Percentiles rank a stretch among this genome's conserved stretches.
Conservation (phyloP, 2,797 vertebrate species). For the Arrhamphus sclerolepis region DNA sequence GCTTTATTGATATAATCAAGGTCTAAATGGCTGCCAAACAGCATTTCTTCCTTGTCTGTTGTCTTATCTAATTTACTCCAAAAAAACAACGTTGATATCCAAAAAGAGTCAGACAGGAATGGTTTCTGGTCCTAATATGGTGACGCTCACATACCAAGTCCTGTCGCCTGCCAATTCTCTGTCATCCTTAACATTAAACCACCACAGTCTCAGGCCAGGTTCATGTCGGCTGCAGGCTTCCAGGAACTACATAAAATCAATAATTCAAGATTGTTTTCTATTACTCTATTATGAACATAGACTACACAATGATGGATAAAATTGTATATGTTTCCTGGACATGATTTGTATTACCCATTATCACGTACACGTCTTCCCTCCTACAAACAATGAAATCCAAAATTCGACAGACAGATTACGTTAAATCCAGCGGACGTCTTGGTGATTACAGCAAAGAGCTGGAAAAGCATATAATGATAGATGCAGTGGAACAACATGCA, state of each 20-base stretch:
- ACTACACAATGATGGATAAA: conserved; percentile 32
- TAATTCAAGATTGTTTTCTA: conserved; percentile 31
- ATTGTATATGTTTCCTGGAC: conserved; percentile 30
- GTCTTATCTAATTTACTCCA: too few relatives aligned
- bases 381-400: conserved; percentile 72
- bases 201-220: not conserved
- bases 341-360: conserved; percentile 58
- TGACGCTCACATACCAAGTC: too few relatives aligned
- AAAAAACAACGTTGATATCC: too few relatives aligned
- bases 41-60: too few relatives aligned
- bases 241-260: conserved; percentile 25
- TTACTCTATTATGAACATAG: conserved; percentile 24
- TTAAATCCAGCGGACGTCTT: conserved; percentile 66
- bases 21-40: too few relatives aligned
- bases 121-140: too few relatives aligned
- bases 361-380: conserved; percentile 63
- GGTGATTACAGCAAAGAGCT: conserved; percentile 73
- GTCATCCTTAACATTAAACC: conserved; percentile 2
- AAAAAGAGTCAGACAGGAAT: too few relatives aligned
- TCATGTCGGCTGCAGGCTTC: conserved; percentile 20
- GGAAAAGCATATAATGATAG: conserved; percentile 71
- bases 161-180: not conserved
- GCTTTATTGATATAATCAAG: too few relatives aligned
- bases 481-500: conserved; percentile 59
- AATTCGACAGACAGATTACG: conserved; percentile 70